Evolutionary conservation across 1,140 invertebrate species (phyloP).

Genomic region (Leptopilina boulardi): DNA sequence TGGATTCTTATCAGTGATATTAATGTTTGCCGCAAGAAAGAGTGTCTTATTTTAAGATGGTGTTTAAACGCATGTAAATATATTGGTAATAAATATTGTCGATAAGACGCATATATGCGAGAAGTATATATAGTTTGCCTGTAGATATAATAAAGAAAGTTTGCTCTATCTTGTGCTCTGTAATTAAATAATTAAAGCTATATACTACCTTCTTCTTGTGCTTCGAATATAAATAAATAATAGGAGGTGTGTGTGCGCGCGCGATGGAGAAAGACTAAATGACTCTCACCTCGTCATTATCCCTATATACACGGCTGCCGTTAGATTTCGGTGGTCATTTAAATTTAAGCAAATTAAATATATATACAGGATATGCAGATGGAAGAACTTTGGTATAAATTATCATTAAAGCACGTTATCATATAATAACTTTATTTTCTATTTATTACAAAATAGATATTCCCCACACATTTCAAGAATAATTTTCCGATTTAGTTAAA

Average conservation of each 20-base stretch:
- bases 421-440: not conserved
- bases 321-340: not conserved
- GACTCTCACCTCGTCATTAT: not conserved
- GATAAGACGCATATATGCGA: not conserved
- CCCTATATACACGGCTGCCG: slow-evolving; percentile 6
- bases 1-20: not conserved
- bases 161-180: not conserved
- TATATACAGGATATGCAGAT: slow-evolving; percentile 1
- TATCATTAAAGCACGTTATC: not conserved
- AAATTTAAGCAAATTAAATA: not conserved
- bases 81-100: not conserved
- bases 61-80: not conserved
- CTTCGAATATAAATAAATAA: not conserved
- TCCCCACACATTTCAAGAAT: too few relatives aligned
- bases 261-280: not conserved
- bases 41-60: not conserved
- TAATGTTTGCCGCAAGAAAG: not conserved
- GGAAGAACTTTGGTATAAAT: not conserved
- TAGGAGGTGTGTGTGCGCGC: too few relatives aligned
- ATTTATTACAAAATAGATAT: not conserved
- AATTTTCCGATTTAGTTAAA: not conserved
- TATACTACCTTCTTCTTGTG: not conserved
- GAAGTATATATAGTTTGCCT: not conserved
- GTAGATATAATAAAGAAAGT: slow-evolving; percentile 20
- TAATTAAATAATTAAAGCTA: slow-evolving; percentile 24